Conservation (phyloP, 2,113 vertebrate genomes). For the Fulica atra region DNA sequence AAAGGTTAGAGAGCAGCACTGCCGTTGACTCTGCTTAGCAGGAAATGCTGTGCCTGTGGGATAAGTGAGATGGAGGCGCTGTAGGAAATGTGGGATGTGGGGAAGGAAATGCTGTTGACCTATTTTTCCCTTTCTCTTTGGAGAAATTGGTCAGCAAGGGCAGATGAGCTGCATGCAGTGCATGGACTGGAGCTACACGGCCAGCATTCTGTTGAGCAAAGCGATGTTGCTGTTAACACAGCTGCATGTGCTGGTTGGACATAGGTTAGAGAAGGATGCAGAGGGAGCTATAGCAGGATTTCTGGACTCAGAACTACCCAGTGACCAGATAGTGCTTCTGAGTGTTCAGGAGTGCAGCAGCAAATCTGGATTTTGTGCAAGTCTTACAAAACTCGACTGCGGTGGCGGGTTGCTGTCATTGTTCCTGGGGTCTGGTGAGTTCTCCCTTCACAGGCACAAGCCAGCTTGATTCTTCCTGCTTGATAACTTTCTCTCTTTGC, state of each 20-base stretch:
- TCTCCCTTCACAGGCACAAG: neutral
- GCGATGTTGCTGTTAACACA: neutral
- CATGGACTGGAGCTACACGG: neutral
- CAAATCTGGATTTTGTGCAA: neutral
- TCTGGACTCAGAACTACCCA: neutral
- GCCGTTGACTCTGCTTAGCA: neutral
- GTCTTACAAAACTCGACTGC: neutral
- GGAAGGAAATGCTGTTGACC: neutral
- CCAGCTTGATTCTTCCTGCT: neutral
- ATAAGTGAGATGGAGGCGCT: neutral
- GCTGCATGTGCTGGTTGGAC: neutral
- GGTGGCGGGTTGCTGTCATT: neutral
- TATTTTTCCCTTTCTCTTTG: neutral
- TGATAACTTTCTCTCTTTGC: neutral
- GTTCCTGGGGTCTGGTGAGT: neutral
- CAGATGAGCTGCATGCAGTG: neutral
- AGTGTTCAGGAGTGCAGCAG: neutral
- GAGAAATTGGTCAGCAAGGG: neutral
- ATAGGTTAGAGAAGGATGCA: neutral
- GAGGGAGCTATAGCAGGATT: neutral
- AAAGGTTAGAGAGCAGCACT: neutral
- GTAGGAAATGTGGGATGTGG: neutral
- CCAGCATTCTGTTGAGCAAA: neutral
- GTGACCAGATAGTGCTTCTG: neutral
- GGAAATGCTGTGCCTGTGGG: neutral